Percentiles rank a stretch among this genome's conserved stretches.
Evolutionary conservation across 2,888 invertebrate species (phyloP).

Genomic region (Scrobipalpa costella): DNA sequence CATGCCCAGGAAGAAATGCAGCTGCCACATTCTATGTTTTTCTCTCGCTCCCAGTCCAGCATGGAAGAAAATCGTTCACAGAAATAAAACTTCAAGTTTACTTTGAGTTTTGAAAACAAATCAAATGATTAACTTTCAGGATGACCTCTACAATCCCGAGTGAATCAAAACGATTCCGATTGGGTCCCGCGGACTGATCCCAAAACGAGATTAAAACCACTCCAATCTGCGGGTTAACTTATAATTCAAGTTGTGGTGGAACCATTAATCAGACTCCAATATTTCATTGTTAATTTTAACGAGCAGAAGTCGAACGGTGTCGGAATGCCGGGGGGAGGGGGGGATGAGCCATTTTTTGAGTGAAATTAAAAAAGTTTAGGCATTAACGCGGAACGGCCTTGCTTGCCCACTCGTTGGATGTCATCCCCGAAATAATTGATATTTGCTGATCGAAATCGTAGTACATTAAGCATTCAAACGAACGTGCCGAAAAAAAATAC

Average conservation of each 20-base stretch:
- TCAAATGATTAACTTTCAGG: not conserved
- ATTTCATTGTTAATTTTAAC: slow-evolving; percentile 66
- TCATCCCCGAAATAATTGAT: not conserved
- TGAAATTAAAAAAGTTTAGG: slow-evolving; percentile 74
- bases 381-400: not conserved
- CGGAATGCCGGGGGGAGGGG: slow-evolving; percentile 44
- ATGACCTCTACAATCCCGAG: not conserved
- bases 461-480: too few relatives aligned
- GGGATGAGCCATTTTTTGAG: slow-evolving; percentile 52
- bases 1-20: too few relatives aligned
- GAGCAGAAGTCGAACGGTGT: slow-evolving; percentile 38
- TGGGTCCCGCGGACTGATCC: slow-evolving; percentile 13
- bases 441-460: not conserved
- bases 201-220: slow-evolving; percentile 27
- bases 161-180: not conserved
- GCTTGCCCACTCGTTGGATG: not conserved
- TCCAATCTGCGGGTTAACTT: slow-evolving; percentile 32
- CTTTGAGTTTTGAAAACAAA: too few relatives aligned
- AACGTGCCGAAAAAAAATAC: too few relatives aligned
- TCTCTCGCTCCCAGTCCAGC: too few relatives aligned
- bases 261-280: slow-evolving; percentile 62
- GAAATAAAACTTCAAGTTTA: too few relatives aligned
- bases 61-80: too few relatives aligned
- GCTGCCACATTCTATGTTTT: too few relatives aligned
- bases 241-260: slow-evolving; percentile 41